Base-by-base conservation (phyloP, 2,888 invertebrate genomes). In the Xylocampa areola region DNA sequence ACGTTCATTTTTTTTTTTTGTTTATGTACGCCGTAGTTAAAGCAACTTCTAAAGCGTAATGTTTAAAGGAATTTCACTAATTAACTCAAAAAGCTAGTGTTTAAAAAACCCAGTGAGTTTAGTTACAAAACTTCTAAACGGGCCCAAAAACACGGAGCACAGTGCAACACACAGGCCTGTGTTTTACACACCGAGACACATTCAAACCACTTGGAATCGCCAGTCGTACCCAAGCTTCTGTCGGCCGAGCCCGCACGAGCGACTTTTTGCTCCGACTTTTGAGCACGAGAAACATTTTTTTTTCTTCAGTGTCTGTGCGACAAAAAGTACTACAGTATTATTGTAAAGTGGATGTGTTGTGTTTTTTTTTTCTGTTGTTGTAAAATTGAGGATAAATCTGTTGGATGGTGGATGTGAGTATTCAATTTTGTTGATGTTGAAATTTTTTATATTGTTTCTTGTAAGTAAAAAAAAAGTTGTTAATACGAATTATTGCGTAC, bases 141-240 rank as follows among this genome's bases (percentile, higher is more conserved):
- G 7, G 33, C 14, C 21, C 23, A 47, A 43, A 63, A 52, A 27
- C 11, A 23, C 23, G 7, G 32, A 39, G 32, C 71, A 54, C 36
- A 29, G 72, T 58, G 50, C 13, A 43, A 63, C 74, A 76, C 73
- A 55, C 21, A 30, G 29, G 16, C 27, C 47, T 37, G 69, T 69
- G 73, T 68, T 41, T 58, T 41, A 30, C 7, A 17, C 17, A 53
- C 32, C 39, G 60, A 68, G 55, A 48, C 41, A 19, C 16, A 29
- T 43, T 49, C 30, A 21, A 62, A 54, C 64, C 58, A 64, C 61
- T 51, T 47, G 32, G 47, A 41, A 48, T 45, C 68, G 76, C 57
- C 79, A 81, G 81, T 82, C 62, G 76, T 52, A 59, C 51, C 52
- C 50, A 64, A 69, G 73, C 79, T 73, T 67, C 72, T 68, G 74